Base-by-base conservation (phyloP, 2,888 invertebrate genomes). In the Tribolium freemani region DNA sequence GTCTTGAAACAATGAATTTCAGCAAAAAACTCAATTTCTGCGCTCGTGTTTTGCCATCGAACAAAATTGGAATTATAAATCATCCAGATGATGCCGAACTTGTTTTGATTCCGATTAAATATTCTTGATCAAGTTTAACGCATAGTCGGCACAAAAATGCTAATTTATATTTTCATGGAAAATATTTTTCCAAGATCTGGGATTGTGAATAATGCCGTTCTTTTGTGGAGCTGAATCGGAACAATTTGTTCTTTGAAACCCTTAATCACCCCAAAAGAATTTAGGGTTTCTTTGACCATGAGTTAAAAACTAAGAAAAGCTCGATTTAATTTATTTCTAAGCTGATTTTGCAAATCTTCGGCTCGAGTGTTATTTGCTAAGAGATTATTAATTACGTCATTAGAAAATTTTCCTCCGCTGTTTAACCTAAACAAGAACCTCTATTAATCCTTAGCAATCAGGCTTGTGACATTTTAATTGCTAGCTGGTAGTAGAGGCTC, bases 401-500 rank as follows among this genome's bases (percentile, higher is more conserved):
- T 60, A 48, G 60, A 60, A 60, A 58, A 48, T 60, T 48, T 16
- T 30, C 6, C 30, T 26, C n/a, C 46, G 16, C 20, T 45, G 11
- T 60, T 60, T 46, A 9, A 26, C 20, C 48, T 48, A 53, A 21
- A 50, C 51, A 50, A 63, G 30, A 50, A 20, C 51, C 51, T 51
- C 50, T 53, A 63, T 63, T 53, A 63, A 63, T 63, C 63, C 44
- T 63, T 50, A 11, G 51, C 63, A 63, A 63, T 63, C 63, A 63
- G 38, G 38, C 21, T 51, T 50, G 63, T 63, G 63, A 63, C 63
- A 53, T 10, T 63, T 63, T 63, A 63, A 63, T 63, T 63, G 61
- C 50, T 50, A 50, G 50, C 26, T 48, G 51, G 63, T 38, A 30
- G 51, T 51, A 51, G 51, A 8, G n/a, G 21, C 63, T 30, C 63